phyloP scores from a whole-genome alignment of 1,140 invertebrate species.

The Drosophila quadrilineata region DNA sequence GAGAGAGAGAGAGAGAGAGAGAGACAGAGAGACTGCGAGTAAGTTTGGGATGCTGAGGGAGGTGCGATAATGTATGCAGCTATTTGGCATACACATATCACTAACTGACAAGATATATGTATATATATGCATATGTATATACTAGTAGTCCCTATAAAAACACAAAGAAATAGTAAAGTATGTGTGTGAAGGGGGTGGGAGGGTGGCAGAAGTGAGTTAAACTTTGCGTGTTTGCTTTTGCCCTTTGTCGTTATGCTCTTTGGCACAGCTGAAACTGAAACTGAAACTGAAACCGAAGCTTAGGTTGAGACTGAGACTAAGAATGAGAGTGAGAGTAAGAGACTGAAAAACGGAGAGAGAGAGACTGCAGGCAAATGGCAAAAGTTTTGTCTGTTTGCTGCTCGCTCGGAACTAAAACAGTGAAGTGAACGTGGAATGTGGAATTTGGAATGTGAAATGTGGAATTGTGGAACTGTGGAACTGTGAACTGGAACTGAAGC shows the following conservation, averaged over 20 bases:
- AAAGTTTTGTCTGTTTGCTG: slow-evolving; percentile 41
- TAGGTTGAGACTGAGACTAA: too few relatives aligned
- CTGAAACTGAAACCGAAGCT: too few relatives aligned
- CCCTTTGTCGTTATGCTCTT: slow-evolving; percentile 64
- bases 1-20: not conserved
- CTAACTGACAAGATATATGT: slow-evolving; percentile 54
- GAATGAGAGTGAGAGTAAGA: too few relatives aligned
- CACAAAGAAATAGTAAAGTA: too few relatives aligned
- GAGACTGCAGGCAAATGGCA: slow-evolving; percentile 65
- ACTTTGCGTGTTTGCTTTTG: slow-evolving; percentile 56
- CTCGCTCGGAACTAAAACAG: slow-evolving; percentile 6
- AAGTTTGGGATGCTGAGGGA: not conserved
- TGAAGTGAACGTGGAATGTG: slow-evolving; percentile 16
- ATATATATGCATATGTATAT: too few relatives aligned
- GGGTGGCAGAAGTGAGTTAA: too few relatives aligned
- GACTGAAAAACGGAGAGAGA: too few relatives aligned
- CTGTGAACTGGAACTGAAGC: not conserved
- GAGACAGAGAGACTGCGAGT: not conserved
- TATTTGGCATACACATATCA: slow-evolving; percentile 42
- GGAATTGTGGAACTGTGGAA: not conserved
- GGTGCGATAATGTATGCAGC: slow-evolving; percentile 59
- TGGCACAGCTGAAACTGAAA: too few relatives aligned
- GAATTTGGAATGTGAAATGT: not conserved
- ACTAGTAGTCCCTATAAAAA: too few relatives aligned
- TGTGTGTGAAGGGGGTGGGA: too few relatives aligned